These are phyloP conservation scores for Cantharis nigra DNA, from an alignment of 2,888 invertebrate species.

Conservation along the genomic window DNA sequence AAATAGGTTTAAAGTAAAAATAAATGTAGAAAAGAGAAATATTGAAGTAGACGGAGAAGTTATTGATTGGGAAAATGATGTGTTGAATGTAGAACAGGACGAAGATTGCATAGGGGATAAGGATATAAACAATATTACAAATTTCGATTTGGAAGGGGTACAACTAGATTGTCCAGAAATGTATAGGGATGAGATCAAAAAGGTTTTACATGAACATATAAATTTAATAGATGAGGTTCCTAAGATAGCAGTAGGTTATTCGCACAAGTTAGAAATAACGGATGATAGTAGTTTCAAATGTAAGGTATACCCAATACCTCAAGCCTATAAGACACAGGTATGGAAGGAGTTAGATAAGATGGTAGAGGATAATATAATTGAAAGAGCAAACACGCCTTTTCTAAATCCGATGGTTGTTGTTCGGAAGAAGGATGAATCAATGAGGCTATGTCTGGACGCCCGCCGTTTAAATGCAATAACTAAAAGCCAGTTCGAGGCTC, in stretches of 20 bases:
- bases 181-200: too few relatives aligned
- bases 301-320: neutral
- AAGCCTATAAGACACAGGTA: neutral
- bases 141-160: too few relatives aligned
- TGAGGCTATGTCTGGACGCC: conserved; percentile 2
- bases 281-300: neutral
- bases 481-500: neutral
- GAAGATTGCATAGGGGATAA: too few relatives aligned
- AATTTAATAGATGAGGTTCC: too few relatives aligned
- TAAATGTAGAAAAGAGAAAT: neutral
- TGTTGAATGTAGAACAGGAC: too few relatives aligned
- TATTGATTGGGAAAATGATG: too few relatives aligned
- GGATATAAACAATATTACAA: too few relatives aligned
- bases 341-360: neutral
- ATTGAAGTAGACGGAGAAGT: neutral
- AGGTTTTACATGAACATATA: too few relatives aligned
- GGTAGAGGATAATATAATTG: neutral
- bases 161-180: too few relatives aligned
- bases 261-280: neutral
- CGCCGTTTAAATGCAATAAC: neutral
- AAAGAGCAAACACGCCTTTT: neutral
- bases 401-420: conserved; percentile 12
- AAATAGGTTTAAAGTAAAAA: neutral
- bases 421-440: neutral
- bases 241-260: neutral